A percentile compares a stretch with the other conserved stretches of the same genome.
Evolutionary conservation across 2,113 vertebrate species (phyloP).

Genomic region (Tiliqua scincoides): DNA sequence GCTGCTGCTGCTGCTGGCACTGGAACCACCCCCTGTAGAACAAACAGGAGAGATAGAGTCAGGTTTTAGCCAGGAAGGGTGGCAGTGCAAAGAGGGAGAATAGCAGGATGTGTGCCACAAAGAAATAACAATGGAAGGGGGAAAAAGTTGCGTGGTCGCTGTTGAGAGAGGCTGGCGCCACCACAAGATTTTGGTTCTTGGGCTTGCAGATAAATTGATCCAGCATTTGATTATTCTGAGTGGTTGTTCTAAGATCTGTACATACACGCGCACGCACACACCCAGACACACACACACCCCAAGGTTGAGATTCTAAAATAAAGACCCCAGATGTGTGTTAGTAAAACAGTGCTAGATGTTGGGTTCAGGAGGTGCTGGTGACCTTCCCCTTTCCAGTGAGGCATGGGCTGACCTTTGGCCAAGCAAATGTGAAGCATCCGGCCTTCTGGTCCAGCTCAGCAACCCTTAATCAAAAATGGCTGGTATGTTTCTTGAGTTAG

Average conservation of each 20-base stretch:
- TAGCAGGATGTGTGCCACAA: constrained; percentile 78
- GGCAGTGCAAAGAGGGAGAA: constrained; percentile 74
- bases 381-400: neutral
- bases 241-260: neutral
- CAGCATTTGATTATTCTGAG: neutral
- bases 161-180: constrained; percentile 34
- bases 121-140: neutral
- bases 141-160: constrained; percentile 53
- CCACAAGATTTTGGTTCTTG: constrained; percentile 38
- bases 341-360: neutral
- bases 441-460: neutral
- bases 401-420: neutral
- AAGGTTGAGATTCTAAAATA: neutral
- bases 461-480: neutral
- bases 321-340: neutral
- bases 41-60: constrained; percentile 69
- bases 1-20: constrained; percentile 19
- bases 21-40: constrained; percentile 40
- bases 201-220: neutral
- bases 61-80: constrained; percentile 78
- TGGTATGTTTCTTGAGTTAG: neutral
- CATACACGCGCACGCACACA: no score
- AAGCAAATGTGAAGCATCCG: neutral
- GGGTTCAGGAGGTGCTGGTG: neutral
- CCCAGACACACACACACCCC: no score